These are phyloP conservation scores for Cryptophagus acutangulus DNA, from an alignment of 2,888 invertebrate species.

Conservation along the genomic window DNA sequence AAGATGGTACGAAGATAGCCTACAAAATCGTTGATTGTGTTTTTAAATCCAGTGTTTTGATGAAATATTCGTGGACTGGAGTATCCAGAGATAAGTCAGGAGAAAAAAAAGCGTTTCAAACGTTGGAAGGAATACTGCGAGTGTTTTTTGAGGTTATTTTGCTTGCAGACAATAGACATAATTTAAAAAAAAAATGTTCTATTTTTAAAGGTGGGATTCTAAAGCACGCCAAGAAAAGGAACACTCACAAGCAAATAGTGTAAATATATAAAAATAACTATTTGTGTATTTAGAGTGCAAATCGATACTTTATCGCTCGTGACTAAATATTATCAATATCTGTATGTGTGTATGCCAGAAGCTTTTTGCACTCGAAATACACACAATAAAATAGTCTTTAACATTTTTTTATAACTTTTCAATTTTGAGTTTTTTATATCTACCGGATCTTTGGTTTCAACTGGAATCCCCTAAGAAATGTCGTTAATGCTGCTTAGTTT, in stretches of 20 bases:
- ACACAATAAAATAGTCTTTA: no score
- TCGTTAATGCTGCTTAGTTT: no score
- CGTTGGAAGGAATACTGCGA: slow-evolving; percentile 20
- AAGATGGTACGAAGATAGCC: background rate
- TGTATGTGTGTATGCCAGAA: no score
- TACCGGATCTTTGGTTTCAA: no score
- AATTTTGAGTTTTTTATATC: no score
- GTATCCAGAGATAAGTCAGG: slow-evolving; percentile 6
- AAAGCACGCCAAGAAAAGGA: slow-evolving; percentile 25
- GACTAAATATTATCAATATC: no score
- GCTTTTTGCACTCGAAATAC: no score
- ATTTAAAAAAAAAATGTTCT: slow-evolving; percentile 19
- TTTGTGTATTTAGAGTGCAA: no score
- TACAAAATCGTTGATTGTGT: background rate
- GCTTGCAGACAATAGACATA: slow-evolving; percentile 23
- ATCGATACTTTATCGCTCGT: no score
- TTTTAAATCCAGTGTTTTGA: background rate
- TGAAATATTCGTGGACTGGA: background rate
- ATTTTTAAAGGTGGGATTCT: slow-evolving; percentile 26
- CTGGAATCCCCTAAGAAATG: no score
- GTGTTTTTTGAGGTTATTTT: slow-evolving; percentile 24
- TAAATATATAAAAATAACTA: no score
- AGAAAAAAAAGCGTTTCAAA: slow-evolving; percentile 9
- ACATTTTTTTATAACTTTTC: no score
- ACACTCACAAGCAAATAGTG: background rate